phyloP scores from a whole-genome alignment of 2,888 invertebrate species.

The Epiperipatus broadwayi region DNA sequence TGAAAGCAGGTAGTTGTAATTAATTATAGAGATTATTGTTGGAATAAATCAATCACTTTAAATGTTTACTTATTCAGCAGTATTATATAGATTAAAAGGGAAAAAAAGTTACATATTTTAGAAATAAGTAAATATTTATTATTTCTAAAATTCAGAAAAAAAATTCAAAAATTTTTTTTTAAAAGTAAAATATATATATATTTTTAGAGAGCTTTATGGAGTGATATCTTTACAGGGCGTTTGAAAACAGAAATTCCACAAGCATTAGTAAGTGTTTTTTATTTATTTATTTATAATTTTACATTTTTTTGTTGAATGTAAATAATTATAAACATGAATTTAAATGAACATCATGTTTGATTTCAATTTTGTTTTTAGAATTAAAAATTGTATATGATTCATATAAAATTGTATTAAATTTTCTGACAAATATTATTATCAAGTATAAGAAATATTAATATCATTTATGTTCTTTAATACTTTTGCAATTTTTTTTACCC shows the following conservation, averaged over 20 bases:
- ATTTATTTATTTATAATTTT: slow-evolving; percentile 6
- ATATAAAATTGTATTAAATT: slow-evolving; percentile 9
- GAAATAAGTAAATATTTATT: too few relatives aligned
- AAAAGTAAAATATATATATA: too few relatives aligned
- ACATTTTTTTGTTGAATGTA: slow-evolving; percentile 13
- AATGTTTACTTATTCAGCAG: too few relatives aligned
- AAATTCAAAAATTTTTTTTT: too few relatives aligned
- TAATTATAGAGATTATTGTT: too few relatives aligned
- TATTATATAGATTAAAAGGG: too few relatives aligned
- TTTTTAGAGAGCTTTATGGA: slow-evolving; percentile 57
- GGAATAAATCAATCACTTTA: too few relatives aligned
- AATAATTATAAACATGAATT: background rate
- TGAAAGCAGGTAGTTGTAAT: too few relatives aligned
- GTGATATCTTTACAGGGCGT: slow-evolving; percentile 89
- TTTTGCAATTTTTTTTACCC: too few relatives aligned
- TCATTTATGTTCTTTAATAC: too few relatives aligned
- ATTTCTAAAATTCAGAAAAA: background rate
- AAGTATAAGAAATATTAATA: too few relatives aligned
- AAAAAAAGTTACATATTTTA: too few relatives aligned
- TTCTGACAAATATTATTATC: background rate
- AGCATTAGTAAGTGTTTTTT: slow-evolving; percentile 44
- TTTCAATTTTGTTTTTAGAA: background rate
- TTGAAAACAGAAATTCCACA: slow-evolving; percentile 85
- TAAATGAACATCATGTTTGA: background rate
- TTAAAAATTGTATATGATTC: background rate